Evolutionary conservation across 2,888 invertebrate genomes (phyloP).

Genomic region (Tromatobia lineatoria): DNA sequence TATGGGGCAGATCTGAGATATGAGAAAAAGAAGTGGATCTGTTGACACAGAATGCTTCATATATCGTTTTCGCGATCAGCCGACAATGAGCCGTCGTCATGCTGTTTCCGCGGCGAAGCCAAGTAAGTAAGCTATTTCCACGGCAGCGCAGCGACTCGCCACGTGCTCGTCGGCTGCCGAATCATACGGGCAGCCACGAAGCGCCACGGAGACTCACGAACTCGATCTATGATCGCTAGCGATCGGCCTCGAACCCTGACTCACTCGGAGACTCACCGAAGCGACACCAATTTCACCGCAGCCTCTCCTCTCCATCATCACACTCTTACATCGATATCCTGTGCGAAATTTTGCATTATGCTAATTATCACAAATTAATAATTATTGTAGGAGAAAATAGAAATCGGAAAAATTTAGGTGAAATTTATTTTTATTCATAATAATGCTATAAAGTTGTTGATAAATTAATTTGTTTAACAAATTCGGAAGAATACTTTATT

Average conservation of each 20-base stretch:
- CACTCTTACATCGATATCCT: not conserved
- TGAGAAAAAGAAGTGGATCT: no score
- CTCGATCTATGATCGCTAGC: conserved; percentile 23
- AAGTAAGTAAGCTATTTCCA: conserved; percentile 73
- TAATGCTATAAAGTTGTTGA: no score
- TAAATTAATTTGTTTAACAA: no score
- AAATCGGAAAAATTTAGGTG: no score
- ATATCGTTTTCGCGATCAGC: conserved; percentile 47
- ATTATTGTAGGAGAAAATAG: no score
- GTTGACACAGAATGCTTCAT: no score
- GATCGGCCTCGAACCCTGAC: conserved; percentile 71
- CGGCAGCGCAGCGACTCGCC: conserved; percentile 67
- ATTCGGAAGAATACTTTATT: no score
- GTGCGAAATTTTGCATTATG: not conserved
- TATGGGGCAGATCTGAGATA: no score
- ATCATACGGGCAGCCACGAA: conserved; percentile 52
- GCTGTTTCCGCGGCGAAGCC: conserved; percentile 31
- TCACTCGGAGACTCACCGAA: conserved; percentile 31
- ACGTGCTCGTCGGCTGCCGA: conserved; percentile 78
- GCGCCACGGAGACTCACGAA: conserved; percentile 38
- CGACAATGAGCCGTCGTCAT: conserved; percentile 61
- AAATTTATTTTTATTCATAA: no score
- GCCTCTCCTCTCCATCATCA: not conserved
- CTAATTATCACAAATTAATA: no score
- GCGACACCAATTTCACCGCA: conserved; percentile 6